Base-by-base conservation (phyloP, 2,113 vertebrate species). In the Scophthalmus maximus region DNA sequence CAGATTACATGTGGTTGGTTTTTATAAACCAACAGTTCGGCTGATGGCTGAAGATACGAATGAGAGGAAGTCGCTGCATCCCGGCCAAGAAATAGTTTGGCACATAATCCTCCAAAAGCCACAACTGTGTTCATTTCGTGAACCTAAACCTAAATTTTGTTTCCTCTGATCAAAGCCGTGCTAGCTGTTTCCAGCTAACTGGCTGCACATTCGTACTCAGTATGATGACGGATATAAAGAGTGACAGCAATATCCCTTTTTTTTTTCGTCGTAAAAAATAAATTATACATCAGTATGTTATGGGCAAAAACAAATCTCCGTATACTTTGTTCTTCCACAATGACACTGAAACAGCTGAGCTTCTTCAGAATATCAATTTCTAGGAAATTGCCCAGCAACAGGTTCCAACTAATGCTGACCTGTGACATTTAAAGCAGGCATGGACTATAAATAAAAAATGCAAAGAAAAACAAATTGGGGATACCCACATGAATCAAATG, bases 401-500 rank as follows among this genome's bases (percentile, higher is more conserved):
- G 27, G 14, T 15, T 49, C 27, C 14, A 25, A 7, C 23, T 63
- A 40, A 29, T 59, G 68, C 44, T 68, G 76, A 81, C 61, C 66
- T 15, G 1, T 9, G 7, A 26, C 11, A 22, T 44, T 61, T 32
- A 25, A 59, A 64, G 29, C 11, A 7, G 44, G 4, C 27, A 51
- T 17, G 68, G 30, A 8, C 50, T 27, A 73, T 51, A 57, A 75
- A 84, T 75, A 61, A 66, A 69, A 58, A 68, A 75, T 26, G 53
- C 42, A 60, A 58, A 77, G 38, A 1, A 8, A 52, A 64, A 30
- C 61, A 74, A 69, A 64, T n/a, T 30, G 20, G 8, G 81, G 60
- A 81, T 69, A 60, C 23, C n/a, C 55, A 65, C 71, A 85, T 72
- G 67, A 82, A 91, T 90, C 76, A 86, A 67, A 44, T 15, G 61